Evolutionary conservation across 64 coral and sea anemone species (phyloP), one percentile per base, ranked within the genome.

Genomic region (Montipora efflorescens): DNA sequence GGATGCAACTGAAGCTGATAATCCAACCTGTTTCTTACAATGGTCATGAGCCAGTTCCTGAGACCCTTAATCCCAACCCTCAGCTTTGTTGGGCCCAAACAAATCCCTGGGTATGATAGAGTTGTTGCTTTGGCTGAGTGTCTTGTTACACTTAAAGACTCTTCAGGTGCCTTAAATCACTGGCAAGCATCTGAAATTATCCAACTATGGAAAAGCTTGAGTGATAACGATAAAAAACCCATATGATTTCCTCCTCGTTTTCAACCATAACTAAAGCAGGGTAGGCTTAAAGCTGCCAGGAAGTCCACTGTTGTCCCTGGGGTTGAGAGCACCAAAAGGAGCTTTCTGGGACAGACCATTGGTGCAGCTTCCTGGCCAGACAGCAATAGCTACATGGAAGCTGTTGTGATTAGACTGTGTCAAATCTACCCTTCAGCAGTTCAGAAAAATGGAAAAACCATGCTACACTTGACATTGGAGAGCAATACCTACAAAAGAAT

Each of bases 301-400:
- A 86, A 77, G 51, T 72, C 74, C 70, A 92, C 12, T 8, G 90
- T 92, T 20, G 44, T 61, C 68, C 90, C 90, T 86, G 68, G 70
- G 0, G 67, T 78, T 20, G 81, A 87, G 3, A 92, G 90, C 72
- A 61, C 55, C 2, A 85, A 77, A 10, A 76, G 81, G 72, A 84
- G 47, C 87, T 98, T 98, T 48, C 0, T 90, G 3, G 96, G 90
- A 11, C 21, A 71, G 48, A 76, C 77, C 23, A 67, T 75, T 66
- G 88, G 94, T 19, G 82, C 94, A 61, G 96, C 96, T 14, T 76
- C 73, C 8, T 87, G 66, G 51, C 88, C 87, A 16, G 64, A 87
- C 43, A 78, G 84, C 50, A 95, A 98, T 44, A 36, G 96, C 0
- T 98, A 93, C 16, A 82, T 95, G 79, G 88, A 95, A 19, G 90